phyloP scores from a whole-genome alignment of 2,797 vertebrate species.

The Bradypodion pumilum region DNA sequence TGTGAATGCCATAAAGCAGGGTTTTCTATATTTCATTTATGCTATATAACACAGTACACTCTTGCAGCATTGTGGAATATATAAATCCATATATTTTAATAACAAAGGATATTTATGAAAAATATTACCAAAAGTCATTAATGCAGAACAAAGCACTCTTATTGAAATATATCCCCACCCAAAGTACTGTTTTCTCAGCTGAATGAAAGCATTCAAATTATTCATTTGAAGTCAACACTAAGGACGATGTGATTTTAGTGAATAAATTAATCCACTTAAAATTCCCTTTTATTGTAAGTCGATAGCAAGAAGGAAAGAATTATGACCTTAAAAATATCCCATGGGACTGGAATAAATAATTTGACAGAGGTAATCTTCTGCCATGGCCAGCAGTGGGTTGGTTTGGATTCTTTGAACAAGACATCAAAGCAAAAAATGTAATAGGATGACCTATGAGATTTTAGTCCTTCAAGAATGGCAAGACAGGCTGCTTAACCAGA shows the following conservation, averaged over 20 bases:
- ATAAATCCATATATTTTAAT: constrained; percentile 20
- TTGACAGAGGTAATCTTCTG: constrained; percentile 28
- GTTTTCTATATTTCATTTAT: constrained; percentile 18
- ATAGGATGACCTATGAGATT: constrained; percentile 9
- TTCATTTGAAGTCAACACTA: constrained; percentile 54
- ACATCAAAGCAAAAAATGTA: not conserved
- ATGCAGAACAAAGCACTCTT: constrained; percentile 6
- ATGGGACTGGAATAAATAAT: constrained; percentile 35
- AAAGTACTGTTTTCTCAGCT: constrained; percentile 62
- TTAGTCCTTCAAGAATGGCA: not conserved
- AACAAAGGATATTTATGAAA: constrained; percentile 20
- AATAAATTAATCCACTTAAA: constrained; percentile 54
- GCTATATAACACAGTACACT: not conserved
- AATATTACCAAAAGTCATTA: constrained; percentile 13
- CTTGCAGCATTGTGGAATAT: not conserved
- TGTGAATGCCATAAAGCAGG: not conserved
- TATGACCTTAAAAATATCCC: constrained; percentile 48
- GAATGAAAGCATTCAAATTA: constrained; percentile 52
- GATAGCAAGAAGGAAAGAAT: constrained; percentile 57
- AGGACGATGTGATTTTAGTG: constrained; percentile 57
- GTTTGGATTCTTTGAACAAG: constrained; percentile 20
- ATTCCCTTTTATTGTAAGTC: constrained; percentile 62
- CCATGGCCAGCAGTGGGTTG: constrained; percentile 37
- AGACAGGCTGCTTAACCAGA: not conserved
- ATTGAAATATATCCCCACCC: constrained; percentile 49